Percentiles rank a stretch among this genome's conserved stretches.
Evolutionary conservation across 2,888 invertebrate genomes (phyloP).

Genomic region (Netelia virgata): DNA sequence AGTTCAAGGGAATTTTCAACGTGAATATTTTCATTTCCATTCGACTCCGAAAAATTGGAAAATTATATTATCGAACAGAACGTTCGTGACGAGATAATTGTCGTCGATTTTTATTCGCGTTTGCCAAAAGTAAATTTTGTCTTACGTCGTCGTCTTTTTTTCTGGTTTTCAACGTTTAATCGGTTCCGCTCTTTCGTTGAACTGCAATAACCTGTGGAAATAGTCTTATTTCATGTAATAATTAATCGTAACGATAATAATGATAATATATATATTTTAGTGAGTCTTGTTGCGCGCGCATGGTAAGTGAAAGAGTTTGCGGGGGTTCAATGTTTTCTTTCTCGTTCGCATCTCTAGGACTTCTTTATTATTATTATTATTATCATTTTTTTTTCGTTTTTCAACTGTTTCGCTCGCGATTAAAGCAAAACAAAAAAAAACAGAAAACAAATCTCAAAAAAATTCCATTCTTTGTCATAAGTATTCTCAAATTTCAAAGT

Average conservation of each 20-base stretch:
- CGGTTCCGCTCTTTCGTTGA: conserved; percentile 71
- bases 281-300: conserved; percentile 79
- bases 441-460: too few relatives aligned
- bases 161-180: not conserved
- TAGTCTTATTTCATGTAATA: conserved; percentile 81
- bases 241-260: conserved; percentile 50
- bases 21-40: conserved; percentile 12
- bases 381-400: not conserved
- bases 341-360: not conserved
- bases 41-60: not conserved
- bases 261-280: conserved; percentile 74
- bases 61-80: not conserved
- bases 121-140: conserved; percentile 57
- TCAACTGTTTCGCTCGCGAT: too few relatives aligned
- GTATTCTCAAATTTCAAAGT: too few relatives aligned
- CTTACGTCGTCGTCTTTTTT: not conserved
- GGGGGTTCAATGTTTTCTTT: conserved; percentile 28
- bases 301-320: conserved; percentile 81
- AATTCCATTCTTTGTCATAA: too few relatives aligned
- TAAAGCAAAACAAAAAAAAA: too few relatives aligned
- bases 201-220: conserved; percentile 80
- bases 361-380: not conserved
- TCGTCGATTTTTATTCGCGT: not conserved
- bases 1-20: conserved; percentile 78
- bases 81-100: not conserved